phyloP scores from a whole-genome alignment of 2,888 invertebrate species.

The Himalopsyche japonica region DNA sequence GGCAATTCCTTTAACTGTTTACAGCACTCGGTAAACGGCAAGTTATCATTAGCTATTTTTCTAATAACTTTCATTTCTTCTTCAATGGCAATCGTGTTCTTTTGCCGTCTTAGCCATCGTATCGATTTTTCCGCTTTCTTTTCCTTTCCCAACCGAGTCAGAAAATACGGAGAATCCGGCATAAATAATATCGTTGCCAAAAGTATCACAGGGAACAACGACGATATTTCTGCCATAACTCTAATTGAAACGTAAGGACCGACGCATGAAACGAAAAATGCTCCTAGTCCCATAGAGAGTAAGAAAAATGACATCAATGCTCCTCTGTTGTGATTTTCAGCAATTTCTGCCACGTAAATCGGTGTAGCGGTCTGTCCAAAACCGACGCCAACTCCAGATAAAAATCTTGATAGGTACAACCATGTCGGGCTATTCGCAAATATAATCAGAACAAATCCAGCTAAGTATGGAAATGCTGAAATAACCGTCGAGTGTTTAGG shows the following conservation, averaged over 20 bases:
- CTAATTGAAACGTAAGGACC: slow-evolving; percentile 37
- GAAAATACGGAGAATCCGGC: slow-evolving; percentile 41
- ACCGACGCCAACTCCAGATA: slow-evolving; percentile 38
- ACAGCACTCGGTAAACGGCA: slow-evolving; percentile 13
- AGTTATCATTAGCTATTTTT: slow-evolving; percentile 25
- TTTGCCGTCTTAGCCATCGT: slow-evolving; percentile 34
- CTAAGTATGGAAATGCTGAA: slow-evolving; percentile 31
- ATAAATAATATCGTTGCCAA: slow-evolving; percentile 30
- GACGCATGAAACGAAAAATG: slow-evolving; percentile 36
- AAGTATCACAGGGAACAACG: slow-evolving; percentile 37
- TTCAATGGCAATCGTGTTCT: slow-evolving; percentile 20
- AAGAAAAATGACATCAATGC: slow-evolving; percentile 33
- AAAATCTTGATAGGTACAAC: slow-evolving; percentile 46
- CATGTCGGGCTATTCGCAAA: slow-evolving; percentile 42
- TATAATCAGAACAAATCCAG: slow-evolving; percentile 31
- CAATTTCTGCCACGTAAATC: slow-evolving; percentile 41
- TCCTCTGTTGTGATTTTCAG: slow-evolving; percentile 39
- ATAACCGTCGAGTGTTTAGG: slow-evolving; percentile 34
- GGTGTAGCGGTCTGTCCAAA: slow-evolving; percentile 36
- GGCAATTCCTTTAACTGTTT: slow-evolving; percentile 20
- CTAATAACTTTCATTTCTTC: slow-evolving; percentile 31
- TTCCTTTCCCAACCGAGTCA: slow-evolving; percentile 31
- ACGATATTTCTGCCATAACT: slow-evolving; percentile 34
- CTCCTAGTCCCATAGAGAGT: slow-evolving; percentile 28
- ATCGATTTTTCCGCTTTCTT: slow-evolving; percentile 29